These are phyloP conservation scores for Scomberomorus guttatus DNA, from an alignment of 2,797 vertebrate species.

Conservation along the genomic window DNA sequence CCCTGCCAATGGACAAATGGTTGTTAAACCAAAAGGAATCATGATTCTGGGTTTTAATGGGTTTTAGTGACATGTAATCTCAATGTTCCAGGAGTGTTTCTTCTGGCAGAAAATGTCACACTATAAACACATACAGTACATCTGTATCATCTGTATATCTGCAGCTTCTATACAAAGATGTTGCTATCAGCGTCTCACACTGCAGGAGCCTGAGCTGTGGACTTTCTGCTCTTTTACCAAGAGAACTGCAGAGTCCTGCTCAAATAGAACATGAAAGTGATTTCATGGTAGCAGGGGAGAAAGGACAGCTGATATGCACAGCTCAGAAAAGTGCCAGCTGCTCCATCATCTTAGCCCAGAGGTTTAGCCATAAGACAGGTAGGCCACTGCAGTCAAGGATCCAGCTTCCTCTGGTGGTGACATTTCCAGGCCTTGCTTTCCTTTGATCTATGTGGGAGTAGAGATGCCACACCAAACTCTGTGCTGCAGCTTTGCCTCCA, in stretches of 20 bases:
- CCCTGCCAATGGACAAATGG: too few relatives aligned
- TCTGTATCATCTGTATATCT: too few relatives aligned
- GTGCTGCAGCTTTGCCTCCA: not conserved
- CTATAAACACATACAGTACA: too few relatives aligned
- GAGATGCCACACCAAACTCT: not conserved
- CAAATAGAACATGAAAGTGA: not conserved
- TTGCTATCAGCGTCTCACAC: not conserved
- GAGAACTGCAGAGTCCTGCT: not conserved
- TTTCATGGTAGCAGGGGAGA: not conserved
- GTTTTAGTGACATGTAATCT: too few relatives aligned
- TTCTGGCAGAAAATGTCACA: too few relatives aligned
- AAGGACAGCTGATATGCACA: not conserved
- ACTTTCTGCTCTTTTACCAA: not conserved
- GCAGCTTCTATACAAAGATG: not conserved
- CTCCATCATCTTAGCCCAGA: slow-evolving; percentile 2
- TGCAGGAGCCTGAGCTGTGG: not conserved
- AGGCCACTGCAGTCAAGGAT: not conserved
- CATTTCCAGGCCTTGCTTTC: not conserved
- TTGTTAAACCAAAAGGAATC: too few relatives aligned
- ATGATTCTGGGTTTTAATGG: too few relatives aligned
- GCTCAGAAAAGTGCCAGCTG: slow-evolving; percentile 4
- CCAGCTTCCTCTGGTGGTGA: not conserved
- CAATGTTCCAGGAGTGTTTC: too few relatives aligned
- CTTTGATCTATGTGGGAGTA: not conserved
- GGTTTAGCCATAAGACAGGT: not conserved